A percentile compares a stretch with the other conserved stretches of the same genome.
These are phyloP conservation scores for Hydropsyche betteni DNA, from an alignment of 2,888 invertebrate genomes.

Conservation along the genomic window DNA sequence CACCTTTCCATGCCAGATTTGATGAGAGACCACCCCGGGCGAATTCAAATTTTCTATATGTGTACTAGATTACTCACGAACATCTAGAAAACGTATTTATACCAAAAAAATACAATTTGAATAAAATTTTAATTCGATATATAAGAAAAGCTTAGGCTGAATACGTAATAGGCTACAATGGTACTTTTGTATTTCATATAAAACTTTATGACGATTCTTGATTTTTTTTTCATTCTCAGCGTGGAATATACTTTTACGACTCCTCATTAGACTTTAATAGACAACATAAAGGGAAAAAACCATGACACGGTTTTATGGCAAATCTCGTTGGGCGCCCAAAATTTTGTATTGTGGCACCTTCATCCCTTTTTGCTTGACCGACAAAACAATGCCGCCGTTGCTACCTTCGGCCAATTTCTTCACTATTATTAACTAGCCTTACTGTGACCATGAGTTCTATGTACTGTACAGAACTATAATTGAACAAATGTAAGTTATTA, in stretches of 20 bases:
- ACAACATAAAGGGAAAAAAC: constrained; percentile 27
- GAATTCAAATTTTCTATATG: constrained; percentile 27
- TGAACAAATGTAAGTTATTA: too few relatives aligned
- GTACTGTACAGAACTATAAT: too few relatives aligned
- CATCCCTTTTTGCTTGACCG: constrained; percentile 38
- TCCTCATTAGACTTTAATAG: constrained; percentile 39
- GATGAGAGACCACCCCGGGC: constrained; percentile 38
- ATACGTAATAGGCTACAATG: too few relatives aligned
- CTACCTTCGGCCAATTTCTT: constrained; percentile 21
- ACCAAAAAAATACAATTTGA: too few relatives aligned
- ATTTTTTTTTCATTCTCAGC: too few relatives aligned
- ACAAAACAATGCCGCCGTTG: constrained; percentile 47
- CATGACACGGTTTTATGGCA: constrained; percentile 41
- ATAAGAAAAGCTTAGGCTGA: too few relatives aligned
- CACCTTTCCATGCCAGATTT: constrained; percentile 47
- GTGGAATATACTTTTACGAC: constrained; percentile 15
- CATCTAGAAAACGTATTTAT: too few relatives aligned
- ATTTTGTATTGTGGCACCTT: constrained; percentile 39
- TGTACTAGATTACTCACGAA: background rate
- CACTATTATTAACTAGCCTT: constrained; percentile 20
- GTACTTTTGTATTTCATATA: too few relatives aligned
- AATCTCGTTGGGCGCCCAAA: constrained; percentile 37
- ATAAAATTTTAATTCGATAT: too few relatives aligned
- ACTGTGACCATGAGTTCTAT: constrained; percentile 19
- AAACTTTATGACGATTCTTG: too few relatives aligned